These are phyloP conservation scores for Ricordea florida DNA, from an alignment of 92 coral and sea anemone species.

Conservation along the genomic window DNA sequence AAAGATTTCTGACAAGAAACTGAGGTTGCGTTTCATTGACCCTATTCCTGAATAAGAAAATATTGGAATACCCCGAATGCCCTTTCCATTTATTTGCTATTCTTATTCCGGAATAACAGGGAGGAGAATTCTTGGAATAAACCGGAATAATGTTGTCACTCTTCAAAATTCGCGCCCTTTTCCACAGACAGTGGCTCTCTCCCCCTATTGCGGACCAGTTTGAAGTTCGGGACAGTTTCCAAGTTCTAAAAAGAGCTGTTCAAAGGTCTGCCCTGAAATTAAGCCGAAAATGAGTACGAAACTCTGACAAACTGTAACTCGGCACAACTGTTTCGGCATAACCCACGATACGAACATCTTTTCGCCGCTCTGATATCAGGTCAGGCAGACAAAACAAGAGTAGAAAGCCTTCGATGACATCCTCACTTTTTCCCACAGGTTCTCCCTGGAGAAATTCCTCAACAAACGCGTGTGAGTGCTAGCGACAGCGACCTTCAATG, in stretches of 20 bases:
- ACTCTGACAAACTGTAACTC: constrained; percentile 7
- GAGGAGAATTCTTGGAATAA: too few relatives aligned
- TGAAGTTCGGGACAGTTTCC: constrained; percentile 24
- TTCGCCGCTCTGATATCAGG: constrained; percentile 19
- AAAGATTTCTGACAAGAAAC: too few relatives aligned
- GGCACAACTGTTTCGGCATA: constrained; percentile 33
- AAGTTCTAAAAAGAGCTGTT: constrained; percentile 5
- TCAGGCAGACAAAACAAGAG: background rate
- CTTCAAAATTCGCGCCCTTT: too few relatives aligned
- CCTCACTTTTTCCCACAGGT: background rate
- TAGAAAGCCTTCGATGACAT: background rate
- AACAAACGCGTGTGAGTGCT: background rate
- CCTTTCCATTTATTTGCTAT: too few relatives aligned
- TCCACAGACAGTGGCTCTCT: constrained; percentile 2
- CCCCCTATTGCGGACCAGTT: background rate
- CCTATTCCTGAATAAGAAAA: too few relatives aligned
- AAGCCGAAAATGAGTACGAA: constrained; percentile 49
- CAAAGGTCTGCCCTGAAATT: constrained; percentile 18
- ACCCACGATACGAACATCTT: constrained; percentile 18
- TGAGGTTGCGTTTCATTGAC: too few relatives aligned
- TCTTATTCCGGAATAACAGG: too few relatives aligned
- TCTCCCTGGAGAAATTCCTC: background rate
- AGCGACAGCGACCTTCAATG: background rate
- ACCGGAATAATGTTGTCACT: too few relatives aligned
- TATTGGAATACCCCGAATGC: too few relatives aligned